A percentile compares a stretch with the other conserved stretches of the same genome.
phyloP scores from a whole-genome alignment of 2,888 invertebrate species.

The Dastarcus helophoroides region DNA sequence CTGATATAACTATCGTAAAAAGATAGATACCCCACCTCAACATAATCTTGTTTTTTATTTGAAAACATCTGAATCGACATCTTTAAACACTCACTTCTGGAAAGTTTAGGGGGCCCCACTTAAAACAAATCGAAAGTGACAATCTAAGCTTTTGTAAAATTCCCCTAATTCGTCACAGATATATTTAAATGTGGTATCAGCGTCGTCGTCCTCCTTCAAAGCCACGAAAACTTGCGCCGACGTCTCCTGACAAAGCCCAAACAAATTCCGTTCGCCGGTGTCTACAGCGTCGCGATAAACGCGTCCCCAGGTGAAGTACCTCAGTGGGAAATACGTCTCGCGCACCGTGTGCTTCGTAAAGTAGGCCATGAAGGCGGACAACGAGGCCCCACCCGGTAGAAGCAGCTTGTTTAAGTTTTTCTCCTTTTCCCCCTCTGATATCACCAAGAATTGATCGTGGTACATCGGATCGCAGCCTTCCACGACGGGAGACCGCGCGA shows the following conservation, averaged over 20 bases:
- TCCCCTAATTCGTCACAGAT: conserved; percentile 41
- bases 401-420: conserved; percentile 49
- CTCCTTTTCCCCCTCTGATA: conserved; percentile 42
- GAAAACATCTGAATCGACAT: conserved; percentile 68
- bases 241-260: conserved; percentile 58
- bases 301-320: conserved; percentile 58
- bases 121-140: conserved; percentile 55
- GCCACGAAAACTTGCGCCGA: conserved; percentile 55
- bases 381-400: conserved; percentile 63
- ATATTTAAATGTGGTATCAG: conserved; percentile 45
- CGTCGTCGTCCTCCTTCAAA: conserved; percentile 36
- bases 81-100: conserved; percentile 53
- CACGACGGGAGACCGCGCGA: conserved; percentile 59
- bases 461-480: conserved; percentile 60
- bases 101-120: conserved; percentile 48
- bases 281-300: conserved; percentile 46
- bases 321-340: conserved; percentile 52
- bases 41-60: conserved; percentile 45
- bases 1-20: conserved; percentile 62
- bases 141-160: conserved; percentile 53
- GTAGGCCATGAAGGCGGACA: conserved; percentile 62
- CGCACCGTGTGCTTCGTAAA: conserved; percentile 56
- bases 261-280: conserved; percentile 39
- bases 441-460: conserved; percentile 40
- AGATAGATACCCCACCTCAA: conserved; percentile 66